Evolutionary conservation across 2,113 vertebrate genomes (phyloP), one percentile per base, ranked within the genome.

Genomic region (Aldabrachelys gigantea): DNA sequence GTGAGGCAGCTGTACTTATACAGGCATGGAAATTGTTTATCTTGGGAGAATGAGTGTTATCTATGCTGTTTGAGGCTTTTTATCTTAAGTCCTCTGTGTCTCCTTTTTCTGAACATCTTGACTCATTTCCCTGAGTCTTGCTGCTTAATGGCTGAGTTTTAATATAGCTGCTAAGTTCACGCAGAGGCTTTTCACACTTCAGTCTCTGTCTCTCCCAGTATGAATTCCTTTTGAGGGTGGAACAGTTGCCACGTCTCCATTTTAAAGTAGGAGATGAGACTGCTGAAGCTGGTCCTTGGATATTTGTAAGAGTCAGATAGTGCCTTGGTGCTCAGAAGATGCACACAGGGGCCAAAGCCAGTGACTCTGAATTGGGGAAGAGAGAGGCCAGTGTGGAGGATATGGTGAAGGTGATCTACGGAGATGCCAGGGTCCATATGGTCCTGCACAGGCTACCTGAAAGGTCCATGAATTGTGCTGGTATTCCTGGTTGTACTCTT

Each of bases 11-110:
- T 59, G 81, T 59, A 31, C 16, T 0, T 91, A 93, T 6, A 89
- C 87, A 95, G 89, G 94, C 89, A 54, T 79, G 92, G 87, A n/a
- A 79, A 93, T 24, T 95, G 87, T 96, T 97, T 97, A 96, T 95
- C 83, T 96, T 93, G 57, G 79, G 82, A 47, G 72, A 95, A 12
- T 47, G 81, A 96, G 62, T 31, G 56, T 95, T 95, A 93, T 86
- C 94, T 96, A 1, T 72, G 62, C 50, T 89, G 11, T 57, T 92
- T 81, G 91, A 54, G 27, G 79, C 52, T 84, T 92, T 95, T 91
- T 94, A 75, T 57, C 72, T 95, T 84, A 83, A 88, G 89, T 72
- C 29, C 87, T 94, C 54, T 57, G 38, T 72, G 84, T 49, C 93
- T 91, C 29, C 5, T 93, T 91, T 95, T 91, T 54, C 91, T 88